Percentiles rank a stretch among this genome's conserved stretches.
These are phyloP conservation scores for Coelinius sp. DNA, from an alignment of 2,888 invertebrate genomes.

Conservation along the genomic window DNA sequence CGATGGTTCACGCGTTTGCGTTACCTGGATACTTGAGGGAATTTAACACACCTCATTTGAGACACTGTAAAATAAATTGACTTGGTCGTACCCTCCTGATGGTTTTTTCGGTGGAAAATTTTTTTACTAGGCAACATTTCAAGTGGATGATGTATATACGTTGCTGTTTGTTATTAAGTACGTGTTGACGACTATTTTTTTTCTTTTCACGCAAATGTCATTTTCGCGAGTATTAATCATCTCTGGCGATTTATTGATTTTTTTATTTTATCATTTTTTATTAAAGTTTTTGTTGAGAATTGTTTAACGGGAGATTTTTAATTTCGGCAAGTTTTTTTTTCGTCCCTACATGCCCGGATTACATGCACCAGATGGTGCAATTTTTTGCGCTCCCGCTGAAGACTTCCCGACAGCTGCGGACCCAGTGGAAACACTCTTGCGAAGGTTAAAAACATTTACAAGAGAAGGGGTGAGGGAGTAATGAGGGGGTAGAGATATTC, in stretches of 20 bases:
- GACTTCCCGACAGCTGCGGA: slow-evolving; percentile 69
- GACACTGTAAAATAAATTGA: slow-evolving; percentile 31
- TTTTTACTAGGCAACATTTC: not conserved
- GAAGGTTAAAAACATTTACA: not conserved
- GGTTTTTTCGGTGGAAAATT: not conserved
- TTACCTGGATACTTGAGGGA: slow-evolving; percentile 14
- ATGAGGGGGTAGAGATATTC: not conserved
- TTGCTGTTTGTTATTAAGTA: not conserved
- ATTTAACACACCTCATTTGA: slow-evolving; percentile 24
- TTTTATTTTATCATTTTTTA: not conserved
- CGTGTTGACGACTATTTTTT: not conserved
- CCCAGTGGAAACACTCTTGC: slow-evolving; percentile 46
- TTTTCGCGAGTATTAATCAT: too few relatives aligned
- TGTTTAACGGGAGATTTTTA: not conserved
- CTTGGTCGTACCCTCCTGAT: not conserved
- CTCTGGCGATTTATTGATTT: not conserved
- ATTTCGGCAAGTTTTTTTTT: not conserved
- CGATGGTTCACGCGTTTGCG: not conserved
- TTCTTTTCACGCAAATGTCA: not conserved
- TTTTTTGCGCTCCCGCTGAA: slow-evolving; percentile 73
- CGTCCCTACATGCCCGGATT: slow-evolving; percentile 48
- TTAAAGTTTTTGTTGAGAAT: not conserved
- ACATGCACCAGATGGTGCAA: slow-evolving; percentile 73
- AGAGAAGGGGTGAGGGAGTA: not conserved
- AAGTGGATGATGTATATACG: not conserved